Base-by-base conservation (phyloP, 2,888 invertebrate genomes). In the Tanytarsus gracilentus region DNA sequence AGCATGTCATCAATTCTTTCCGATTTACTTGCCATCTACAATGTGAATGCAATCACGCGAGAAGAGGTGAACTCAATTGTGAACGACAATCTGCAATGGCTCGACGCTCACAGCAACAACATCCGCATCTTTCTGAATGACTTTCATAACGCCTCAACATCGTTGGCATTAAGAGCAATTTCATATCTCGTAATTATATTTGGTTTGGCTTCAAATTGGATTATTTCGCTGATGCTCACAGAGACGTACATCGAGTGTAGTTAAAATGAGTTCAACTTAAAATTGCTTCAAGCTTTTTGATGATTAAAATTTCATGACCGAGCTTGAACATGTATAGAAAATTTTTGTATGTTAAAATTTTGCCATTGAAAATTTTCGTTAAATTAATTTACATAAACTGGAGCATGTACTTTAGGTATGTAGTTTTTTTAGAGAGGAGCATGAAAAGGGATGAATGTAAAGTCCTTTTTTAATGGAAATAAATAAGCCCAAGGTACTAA, bases 61-160 rank as follows among this genome's bases (percentile, higher is more conserved):
- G 18, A 44, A 7, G 48, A 48, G 5, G 23, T 58, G 21, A 11
- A 44, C 11, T 16, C 9, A 4, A 30, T 48, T 40, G 16, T 30
- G 3, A 23, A 27, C 6, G 48, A 29, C 5, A 58, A 58, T 39
- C n/a, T 58, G 14, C 9, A 9, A 25, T 58, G 44, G 44, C 9
- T 58, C n/a, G 21, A 14, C 3, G 14, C 16, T n/a, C 18, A 58
- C 16, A 29, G 29, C n/a, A 30, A 30, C 27, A 48, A 58, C 25
- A 58, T 58, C 21, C 48, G 48, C 29, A 48, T 48, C 14, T 58
- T 58, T 29, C 58, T 58, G 6, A 26, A 58, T 14, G 58, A 58
- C 16, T 58, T 58, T 58, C 40, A 40, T 25, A 36, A 29, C 14
- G 48, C 9, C 16, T n/a, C n/a, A n/a, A 23, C 40, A 11, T 58